Evolutionary conservation across 2,888 invertebrate species (phyloP).

Genomic region (Tetrapedia diversipes): DNA sequence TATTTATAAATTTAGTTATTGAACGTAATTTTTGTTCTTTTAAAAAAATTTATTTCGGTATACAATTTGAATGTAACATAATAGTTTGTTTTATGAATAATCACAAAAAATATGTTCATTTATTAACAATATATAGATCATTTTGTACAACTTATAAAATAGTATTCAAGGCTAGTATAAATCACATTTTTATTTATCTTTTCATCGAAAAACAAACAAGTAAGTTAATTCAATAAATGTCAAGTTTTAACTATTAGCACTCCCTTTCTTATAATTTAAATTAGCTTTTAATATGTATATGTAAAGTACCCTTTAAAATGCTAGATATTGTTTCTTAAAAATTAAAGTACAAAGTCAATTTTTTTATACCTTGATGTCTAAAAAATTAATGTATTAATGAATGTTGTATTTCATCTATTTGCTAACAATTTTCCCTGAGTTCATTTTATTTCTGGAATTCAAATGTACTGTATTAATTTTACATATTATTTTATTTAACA

Average conservation of each 20-base stretch:
- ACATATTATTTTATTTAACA: constrained; percentile 16
- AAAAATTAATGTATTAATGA: constrained; percentile 20
- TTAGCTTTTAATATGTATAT: not conserved
- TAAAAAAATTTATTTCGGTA: constrained; percentile 38
- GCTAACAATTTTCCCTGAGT: constrained; percentile 47
- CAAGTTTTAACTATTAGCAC: not conserved
- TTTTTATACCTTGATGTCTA: not conserved
- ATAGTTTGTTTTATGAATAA: constrained; percentile 38
- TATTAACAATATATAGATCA: constrained; percentile 48
- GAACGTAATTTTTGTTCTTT: constrained; percentile 10
- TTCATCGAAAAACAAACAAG: not conserved
- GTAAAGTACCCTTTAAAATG: not conserved
- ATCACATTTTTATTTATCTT: constrained; percentile 17
- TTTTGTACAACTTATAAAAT: constrained; percentile 31
- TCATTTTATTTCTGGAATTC: constrained; percentile 10
- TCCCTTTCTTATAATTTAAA: constrained; percentile 11
- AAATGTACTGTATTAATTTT: not conserved
- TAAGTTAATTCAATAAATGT: constrained; percentile 39
- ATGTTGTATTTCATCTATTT: constrained; percentile 20
- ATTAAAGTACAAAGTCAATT: constrained; percentile 5
- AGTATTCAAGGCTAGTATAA: constrained; percentile 2
- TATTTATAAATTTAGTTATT: constrained; percentile 42
- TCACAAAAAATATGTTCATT: constrained; percentile 51
- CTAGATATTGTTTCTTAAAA: not conserved
- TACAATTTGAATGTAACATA: constrained; percentile 26